Evolutionary conservation across 2,113 vertebrate species (phyloP).

Genomic region (Orientallactaga bullata): DNA sequence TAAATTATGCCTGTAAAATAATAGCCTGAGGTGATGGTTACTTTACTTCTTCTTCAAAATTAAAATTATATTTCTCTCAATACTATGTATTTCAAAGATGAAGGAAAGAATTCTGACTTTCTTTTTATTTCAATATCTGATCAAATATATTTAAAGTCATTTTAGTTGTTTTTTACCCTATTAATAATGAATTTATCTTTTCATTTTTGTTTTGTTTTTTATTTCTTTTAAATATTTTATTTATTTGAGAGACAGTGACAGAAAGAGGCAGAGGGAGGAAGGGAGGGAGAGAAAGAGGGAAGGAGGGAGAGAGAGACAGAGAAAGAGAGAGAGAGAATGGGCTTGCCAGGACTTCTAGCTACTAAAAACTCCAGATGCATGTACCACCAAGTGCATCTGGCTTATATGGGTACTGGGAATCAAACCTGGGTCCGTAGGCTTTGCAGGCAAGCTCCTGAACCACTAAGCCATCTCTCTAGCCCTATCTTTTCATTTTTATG

Average conservation of each 20-base stretch:
- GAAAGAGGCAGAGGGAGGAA: no score
- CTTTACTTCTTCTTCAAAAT: neutral
- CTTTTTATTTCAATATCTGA: slow-evolving; percentile 18
- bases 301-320: no score
- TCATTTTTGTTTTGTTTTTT: neutral
- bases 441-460: no score
- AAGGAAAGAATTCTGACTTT: slow-evolving; percentile 22
- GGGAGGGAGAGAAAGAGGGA: no score
- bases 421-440: no score
- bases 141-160: slow-evolving; percentile 28
- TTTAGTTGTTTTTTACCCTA: neutral
- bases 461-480: neutral
- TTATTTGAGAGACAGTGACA: no score
- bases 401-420: no score
- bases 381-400: no score
- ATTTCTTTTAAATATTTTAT: no score
- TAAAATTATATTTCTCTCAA: neutral
- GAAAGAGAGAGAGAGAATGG: no score
- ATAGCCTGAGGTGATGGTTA: neutral
- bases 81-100: slow-evolving; percentile 2
- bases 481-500: neutral
- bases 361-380: no score
- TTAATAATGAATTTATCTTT: slow-evolving; percentile 19
- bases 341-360: no score
- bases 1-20: slow-evolving; percentile 57